phyloP scores from a whole-genome alignment of 2,888 invertebrate genomes.

The Salticus scenicus region DNA sequence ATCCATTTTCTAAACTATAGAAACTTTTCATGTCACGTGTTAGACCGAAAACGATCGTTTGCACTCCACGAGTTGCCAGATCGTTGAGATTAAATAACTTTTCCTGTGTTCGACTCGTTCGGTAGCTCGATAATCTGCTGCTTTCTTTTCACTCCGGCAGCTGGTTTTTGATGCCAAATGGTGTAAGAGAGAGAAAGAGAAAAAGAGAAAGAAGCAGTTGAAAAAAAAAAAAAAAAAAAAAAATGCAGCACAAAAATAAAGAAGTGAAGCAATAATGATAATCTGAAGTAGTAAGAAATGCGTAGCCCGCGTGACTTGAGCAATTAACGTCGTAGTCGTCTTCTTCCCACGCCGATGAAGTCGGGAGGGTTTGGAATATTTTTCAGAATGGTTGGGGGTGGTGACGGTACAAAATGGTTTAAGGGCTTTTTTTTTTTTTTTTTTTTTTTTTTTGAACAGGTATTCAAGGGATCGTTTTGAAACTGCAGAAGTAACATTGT shows the following conservation, averaged over 20 bases:
- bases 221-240: slow-evolving; percentile 29
- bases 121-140: background rate
- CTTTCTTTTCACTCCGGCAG: background rate
- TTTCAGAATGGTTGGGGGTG: slow-evolving; percentile 64
- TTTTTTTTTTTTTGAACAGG: background rate
- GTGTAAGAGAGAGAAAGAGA: background rate
- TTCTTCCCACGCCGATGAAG: slow-evolving; percentile 65
- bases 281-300: slow-evolving; percentile 65
- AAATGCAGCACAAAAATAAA: slow-evolving; percentile 15
- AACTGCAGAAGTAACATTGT: background rate
- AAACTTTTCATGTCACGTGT: background rate
- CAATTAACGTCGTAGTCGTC: slow-evolving; percentile 68
- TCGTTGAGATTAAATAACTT: slow-evolving; percentile 11
- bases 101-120: background rate
- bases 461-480: slow-evolving; percentile 14
- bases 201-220: slow-evolving; percentile 5
- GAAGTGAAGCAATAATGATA: slow-evolving; percentile 57
- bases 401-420: slow-evolving; percentile 62
- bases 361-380: slow-evolving; percentile 39
- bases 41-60: slow-evolving; percentile 8
- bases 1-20: background rate
- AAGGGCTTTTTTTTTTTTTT: background rate
- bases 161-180: background rate
- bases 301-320: slow-evolving; percentile 66
- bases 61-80: slow-evolving; percentile 1